Evolutionary conservation across 2,797 vertebrate genomes (phyloP), one percentile per base, ranked within the genome.

Genomic region (Dipus sagitta): DNA sequence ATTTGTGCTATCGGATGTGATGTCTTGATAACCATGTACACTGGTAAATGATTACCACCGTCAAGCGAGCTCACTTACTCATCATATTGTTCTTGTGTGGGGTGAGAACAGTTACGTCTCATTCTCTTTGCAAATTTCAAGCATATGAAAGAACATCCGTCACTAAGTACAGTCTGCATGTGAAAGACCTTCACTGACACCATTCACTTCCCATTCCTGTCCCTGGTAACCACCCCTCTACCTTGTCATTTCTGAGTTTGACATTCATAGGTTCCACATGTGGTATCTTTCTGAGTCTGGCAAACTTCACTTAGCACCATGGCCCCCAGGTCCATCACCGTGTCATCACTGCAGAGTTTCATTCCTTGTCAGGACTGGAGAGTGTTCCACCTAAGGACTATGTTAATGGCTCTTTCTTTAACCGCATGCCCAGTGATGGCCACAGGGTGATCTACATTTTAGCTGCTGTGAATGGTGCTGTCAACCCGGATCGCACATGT

Each of bases 401-500:
- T 9, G 4, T 20, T 30, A 10, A 30, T 28, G 38, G 13, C 0
- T 0, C 28, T 47, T 68, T 58, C 32, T 60, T 70, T n/a, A 13
- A 42, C 20, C 12, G 3, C 32, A 17, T 32, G n/a, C 47, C 30
- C 54, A 65, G 3, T 20, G 38, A 34, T 15, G 42, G 32, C n/a
- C 30, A 23, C 13, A 28, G 74, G 23, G 9, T 3, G 30, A 34
- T 20, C 38, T 21, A 18, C 2, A 7, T 42, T 24, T 14, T 38
- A 32, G 64, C 18, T 82, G 1, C 21, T 15, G n/a, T 14, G 71
- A 34, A 23, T 21, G 30, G n/a, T 0, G 13, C 6, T 13, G 5
- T 15, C 23, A 1, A 67, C 30, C 4, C 13, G 6, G 64, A 4
- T 2, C 1, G 4, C 4, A 8, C 38, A 30, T 26, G 8, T 42